A percentile compares a stretch with the other conserved stretches of the same genome.
phyloP scores from a whole-genome alignment of 1,140 invertebrate genomes.

The Anastrepha obliqua region DNA sequence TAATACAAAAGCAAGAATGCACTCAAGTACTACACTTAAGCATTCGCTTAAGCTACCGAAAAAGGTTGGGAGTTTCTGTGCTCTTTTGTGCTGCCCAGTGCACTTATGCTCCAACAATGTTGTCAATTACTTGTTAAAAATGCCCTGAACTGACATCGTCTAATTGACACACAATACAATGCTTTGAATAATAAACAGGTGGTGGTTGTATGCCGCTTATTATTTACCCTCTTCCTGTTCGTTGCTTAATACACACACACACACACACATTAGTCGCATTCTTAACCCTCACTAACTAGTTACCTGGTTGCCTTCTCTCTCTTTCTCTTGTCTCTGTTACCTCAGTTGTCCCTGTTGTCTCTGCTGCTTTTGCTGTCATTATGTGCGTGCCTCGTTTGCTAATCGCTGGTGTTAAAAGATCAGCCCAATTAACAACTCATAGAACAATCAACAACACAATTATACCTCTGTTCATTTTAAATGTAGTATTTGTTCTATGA shows the following conservation, averaged over 20 bases:
- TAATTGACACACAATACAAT: constrained; percentile 44
- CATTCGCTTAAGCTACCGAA: background rate
- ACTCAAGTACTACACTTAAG: constrained; percentile 1
- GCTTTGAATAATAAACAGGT: constrained; percentile 48
- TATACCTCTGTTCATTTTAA: background rate
- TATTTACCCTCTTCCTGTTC: background rate
- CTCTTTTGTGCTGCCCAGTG: background rate
- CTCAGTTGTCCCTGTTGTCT: background rate
- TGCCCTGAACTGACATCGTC: constrained; percentile 15
- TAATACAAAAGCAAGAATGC: background rate
- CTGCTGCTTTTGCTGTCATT: background rate
- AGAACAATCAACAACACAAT: background rate
- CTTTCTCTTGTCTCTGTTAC: too few species aligned
- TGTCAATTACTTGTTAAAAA: constrained; percentile 36
- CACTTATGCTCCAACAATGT: constrained; percentile 36
- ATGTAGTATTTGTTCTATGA: background rate
- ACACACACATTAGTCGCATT: too few species aligned
- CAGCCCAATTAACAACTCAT: constrained; percentile 45
- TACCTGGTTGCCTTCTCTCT: too few species aligned
- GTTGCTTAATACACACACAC: background rate
- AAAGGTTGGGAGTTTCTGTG: background rate
- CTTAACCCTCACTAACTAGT: too few species aligned
- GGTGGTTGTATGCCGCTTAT: background rate
- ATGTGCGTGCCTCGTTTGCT: constrained; percentile 24
- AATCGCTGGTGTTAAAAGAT: constrained; percentile 43